A percentile compares a stretch with the other conserved stretches of the same genome.
Conservation (phyloP, 1,140 invertebrate species). For the Apis florea region DNA sequence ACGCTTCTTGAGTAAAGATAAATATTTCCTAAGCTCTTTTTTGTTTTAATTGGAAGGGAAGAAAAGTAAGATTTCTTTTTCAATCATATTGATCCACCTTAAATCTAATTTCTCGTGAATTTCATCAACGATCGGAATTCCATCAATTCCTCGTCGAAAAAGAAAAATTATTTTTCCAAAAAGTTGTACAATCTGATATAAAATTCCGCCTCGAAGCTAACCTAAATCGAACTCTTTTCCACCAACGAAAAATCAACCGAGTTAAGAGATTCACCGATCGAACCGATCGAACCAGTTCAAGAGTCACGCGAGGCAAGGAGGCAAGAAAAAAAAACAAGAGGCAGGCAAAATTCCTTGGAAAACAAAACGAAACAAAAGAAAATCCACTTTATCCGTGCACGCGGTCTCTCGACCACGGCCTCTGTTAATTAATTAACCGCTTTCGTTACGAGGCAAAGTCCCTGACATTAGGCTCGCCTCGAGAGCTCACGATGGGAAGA, state of each 20-base stretch:
- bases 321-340: neutral
- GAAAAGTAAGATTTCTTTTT: too few relatives aligned
- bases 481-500: neutral
- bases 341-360: neutral
- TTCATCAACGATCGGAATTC: too few relatives aligned
- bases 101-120: too few relatives aligned
- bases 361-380: slow-evolving; percentile 10
- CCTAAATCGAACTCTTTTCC: too few relatives aligned
- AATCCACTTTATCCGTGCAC: slow-evolving; percentile 30
- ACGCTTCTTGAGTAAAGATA: too few relatives aligned
- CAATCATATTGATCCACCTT: too few relatives aligned
- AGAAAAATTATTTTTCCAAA: too few relatives aligned
- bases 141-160: too few relatives aligned
- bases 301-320: neutral
- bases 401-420: slow-evolving; percentile 40
- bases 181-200: too few relatives aligned
- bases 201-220: too few relatives aligned
- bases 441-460: slow-evolving; percentile 27
- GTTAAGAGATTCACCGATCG: neutral
- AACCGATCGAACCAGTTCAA: neutral
- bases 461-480: slow-evolving; percentile 55
- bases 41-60: too few relatives aligned
- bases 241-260: neutral
- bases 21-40: too few relatives aligned
- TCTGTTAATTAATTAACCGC: slow-evolving; percentile 49